Evolutionary conservation across 2,888 invertebrate species (phyloP).

Genomic region (Sinohyriopsis cumingii): DNA sequence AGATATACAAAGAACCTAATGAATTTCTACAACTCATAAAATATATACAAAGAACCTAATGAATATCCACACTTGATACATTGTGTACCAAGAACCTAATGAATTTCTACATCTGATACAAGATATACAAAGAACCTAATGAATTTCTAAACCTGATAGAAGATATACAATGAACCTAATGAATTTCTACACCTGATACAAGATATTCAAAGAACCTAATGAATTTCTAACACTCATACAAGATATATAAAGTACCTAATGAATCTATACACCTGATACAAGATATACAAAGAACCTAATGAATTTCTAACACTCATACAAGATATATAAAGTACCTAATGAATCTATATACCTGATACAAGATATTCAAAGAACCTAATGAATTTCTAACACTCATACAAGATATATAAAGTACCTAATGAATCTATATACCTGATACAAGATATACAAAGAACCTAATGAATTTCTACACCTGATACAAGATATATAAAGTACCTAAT

Average conservation of each 20-base stretch:
- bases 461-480: background rate
- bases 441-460: background rate
- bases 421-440: background rate
- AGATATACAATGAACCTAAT: background rate
- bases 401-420: background rate
- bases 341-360: background rate
- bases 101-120: background rate
- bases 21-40: background rate
- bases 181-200: background rate
- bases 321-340: background rate
- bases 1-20: background rate
- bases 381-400: background rate
- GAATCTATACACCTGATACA: background rate
- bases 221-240: background rate
- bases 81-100: background rate
- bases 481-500: background rate
- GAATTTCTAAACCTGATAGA: background rate
- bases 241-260: background rate
- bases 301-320: background rate
- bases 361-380: background rate
- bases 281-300: background rate
- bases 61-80: background rate
- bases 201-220: background rate
- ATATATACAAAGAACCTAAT: background rate
- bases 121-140: background rate